Conservation (phyloP, 2,888 invertebrate genomes). For the Diplolepis rosae region DNA sequence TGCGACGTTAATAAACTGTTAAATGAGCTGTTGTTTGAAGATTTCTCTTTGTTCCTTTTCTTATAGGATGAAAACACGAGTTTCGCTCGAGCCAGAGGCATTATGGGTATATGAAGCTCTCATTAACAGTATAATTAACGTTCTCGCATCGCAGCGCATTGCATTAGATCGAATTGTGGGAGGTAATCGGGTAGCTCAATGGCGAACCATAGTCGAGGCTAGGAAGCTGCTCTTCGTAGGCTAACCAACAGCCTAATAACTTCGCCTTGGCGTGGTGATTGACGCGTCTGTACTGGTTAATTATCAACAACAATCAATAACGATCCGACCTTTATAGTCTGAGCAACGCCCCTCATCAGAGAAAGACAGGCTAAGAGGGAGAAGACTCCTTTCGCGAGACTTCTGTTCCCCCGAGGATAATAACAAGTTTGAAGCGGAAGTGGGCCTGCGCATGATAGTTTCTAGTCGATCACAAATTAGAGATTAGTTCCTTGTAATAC, state of each 20-base stretch:
- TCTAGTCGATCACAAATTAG: slow-evolving; percentile 14
- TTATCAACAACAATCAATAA: slow-evolving; percentile 73
- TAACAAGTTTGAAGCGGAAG: slow-evolving; percentile 44
- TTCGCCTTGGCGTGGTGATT: slow-evolving; percentile 68
- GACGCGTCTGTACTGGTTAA: slow-evolving; percentile 71
- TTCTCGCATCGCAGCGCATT: slow-evolving; percentile 65
- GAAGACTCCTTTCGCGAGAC: slow-evolving; percentile 39
- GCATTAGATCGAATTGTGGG: slow-evolving; percentile 71
- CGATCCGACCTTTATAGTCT: slow-evolving; percentile 47
- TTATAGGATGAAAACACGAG: slow-evolving; percentile 6
- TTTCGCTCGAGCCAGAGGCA: slow-evolving; percentile 35
- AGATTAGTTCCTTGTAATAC: not conserved
- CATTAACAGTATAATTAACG: slow-evolving; percentile 71
- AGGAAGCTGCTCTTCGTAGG: slow-evolving; percentile 59
- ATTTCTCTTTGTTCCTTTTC: slow-evolving; percentile 18
- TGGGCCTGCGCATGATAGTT: slow-evolving; percentile 50
- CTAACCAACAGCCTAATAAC: slow-evolving; percentile 72
- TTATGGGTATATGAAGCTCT: slow-evolving; percentile 56
- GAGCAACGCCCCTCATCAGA: slow-evolving; percentile 45
- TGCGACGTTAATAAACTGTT: not conserved
- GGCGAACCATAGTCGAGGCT: slow-evolving; percentile 53
- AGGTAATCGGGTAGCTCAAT: slow-evolving; percentile 69
- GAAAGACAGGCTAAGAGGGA: slow-evolving; percentile 16
- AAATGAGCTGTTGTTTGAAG: slow-evolving; percentile 8
- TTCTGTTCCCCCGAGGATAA: slow-evolving; percentile 43